Base-by-base conservation (phyloP, 2,113 vertebrate genomes). In the Ascaphus truei region DNA sequence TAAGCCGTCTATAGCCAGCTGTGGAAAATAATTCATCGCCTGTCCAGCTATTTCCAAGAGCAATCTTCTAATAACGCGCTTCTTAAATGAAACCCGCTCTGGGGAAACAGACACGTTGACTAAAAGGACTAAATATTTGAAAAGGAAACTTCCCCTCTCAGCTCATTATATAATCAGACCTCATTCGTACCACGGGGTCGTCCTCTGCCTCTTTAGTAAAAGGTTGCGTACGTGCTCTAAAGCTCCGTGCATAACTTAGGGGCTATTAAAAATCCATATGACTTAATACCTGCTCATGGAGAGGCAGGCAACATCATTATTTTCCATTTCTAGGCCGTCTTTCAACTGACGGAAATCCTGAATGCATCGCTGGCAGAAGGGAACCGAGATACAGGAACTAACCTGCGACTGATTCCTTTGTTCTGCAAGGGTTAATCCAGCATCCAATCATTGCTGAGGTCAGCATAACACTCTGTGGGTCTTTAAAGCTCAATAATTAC, bases 181-280 rank as follows among this genome's bases (percentile, higher is more conserved):
- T 62, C n/a, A 43, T 30, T 43, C 18, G 41, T 16, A 33, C 31
- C 22, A 2, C 26, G 13, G 13, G 37, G 39, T 68, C 48, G 41
- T 30, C 26, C 53, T 36, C 39, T 47, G 27, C 37, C 41, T 37
- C 50, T 13, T 37, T 29, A 47, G 43, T 47, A 47, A 68, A 58
- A 68, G 27, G 53, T 43, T 27, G 36, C 31, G 22, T 67, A 25
- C 53, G 39, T 68, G 53, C 47, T 16, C 58, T 36, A 47, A 58
- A 55, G 30, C 52, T 47, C 16, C 48, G 18, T 45, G 20, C 53
- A 37, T 59, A 55, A 68, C 37, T 59, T 68, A 68, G 66, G 53
- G 26, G 41, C 66, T 50, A 68, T 68, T 68, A 68, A 68, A 59
- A 68, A 68, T 68, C 66, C 66, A 50, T 68, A 59, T 68, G 59